Conservation (phyloP, 2,888 invertebrate genomes). For the Ethmia dodecea region DNA sequence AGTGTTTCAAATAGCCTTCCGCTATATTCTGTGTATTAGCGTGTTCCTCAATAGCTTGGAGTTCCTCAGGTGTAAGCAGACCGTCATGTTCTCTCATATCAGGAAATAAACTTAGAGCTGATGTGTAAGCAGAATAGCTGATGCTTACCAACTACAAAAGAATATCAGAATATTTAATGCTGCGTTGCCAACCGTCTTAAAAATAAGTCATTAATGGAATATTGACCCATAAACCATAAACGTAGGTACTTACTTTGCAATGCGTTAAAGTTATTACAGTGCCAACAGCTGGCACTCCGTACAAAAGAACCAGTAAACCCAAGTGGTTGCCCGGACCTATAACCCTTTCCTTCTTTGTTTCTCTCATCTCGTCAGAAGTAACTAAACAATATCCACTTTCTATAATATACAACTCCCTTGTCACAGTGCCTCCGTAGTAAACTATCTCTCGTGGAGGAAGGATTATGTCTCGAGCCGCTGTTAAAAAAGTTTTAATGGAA, state of each 20-base stretch:
- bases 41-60: slow-evolving; percentile 38
- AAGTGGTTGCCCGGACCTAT: slow-evolving; percentile 68
- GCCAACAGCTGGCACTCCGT: slow-evolving; percentile 64
- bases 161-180: no score
- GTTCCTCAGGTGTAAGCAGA: slow-evolving; percentile 46
- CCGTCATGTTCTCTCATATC: slow-evolving; percentile 66
- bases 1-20: slow-evolving; percentile 38
- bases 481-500: slow-evolving; percentile 9
- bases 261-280: slow-evolving; percentile 71
- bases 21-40: slow-evolving; percentile 41
- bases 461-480: slow-evolving; percentile 62
- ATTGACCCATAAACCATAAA: no score
- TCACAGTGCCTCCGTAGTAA: slow-evolving; percentile 69
- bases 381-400: slow-evolving; percentile 70
- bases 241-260: slow-evolving; percentile 70
- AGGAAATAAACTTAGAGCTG: slow-evolving; percentile 66
- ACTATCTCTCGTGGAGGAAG: slow-evolving; percentile 73
- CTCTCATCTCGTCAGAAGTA: slow-evolving; percentile 46
- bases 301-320: slow-evolving; percentile 63
- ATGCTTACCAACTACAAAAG: slow-evolving; percentile 57
- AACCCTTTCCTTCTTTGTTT: slow-evolving; percentile 43
- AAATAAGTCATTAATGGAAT: no score
- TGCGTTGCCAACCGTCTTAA: no score
- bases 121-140: slow-evolving; percentile 58
- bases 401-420: slow-evolving; percentile 71